Base-by-base conservation (phyloP, 2,113 vertebrate species). In the Grammomys dolichurus region DNA sequence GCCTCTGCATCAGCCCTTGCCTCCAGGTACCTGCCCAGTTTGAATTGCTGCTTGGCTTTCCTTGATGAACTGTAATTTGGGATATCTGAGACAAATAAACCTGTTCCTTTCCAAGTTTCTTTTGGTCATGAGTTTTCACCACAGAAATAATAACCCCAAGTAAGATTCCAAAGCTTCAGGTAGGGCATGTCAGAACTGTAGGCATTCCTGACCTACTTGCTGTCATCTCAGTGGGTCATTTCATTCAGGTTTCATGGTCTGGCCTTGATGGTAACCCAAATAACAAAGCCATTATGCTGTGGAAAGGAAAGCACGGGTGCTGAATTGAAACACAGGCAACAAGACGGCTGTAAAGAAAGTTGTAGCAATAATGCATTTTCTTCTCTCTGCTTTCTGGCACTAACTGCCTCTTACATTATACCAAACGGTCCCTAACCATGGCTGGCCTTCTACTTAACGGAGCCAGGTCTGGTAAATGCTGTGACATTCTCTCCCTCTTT, bases 351-450 rank as follows among this genome's bases (percentile, higher is more conserved):
- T 69, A 31, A 48, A 76, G 73, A 90, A 93, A 73, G 20, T 54
- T 86, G 67, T 96, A 89, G 92, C 69, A 90, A 88, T 91, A 67
- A 77, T 56, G 26, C 12, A 84, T 92, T 89, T 72, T 78, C 3
- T 95, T 86, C 54, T 58, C 24, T 90, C 51, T 96, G 48, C 56
- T 91, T 94, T 95, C 67, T 97, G 91, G 69, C 26, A 33, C 81
- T 67, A 46, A 81, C 33, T 91, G 7, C 76, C 60, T 91, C 94
- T 96, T 94, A 93, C 75, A 73, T 94, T 90, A 78, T 14, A 90
- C 60, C 82, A 93, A 84, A 95, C 87, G 73, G 77, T 89, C 69
- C 58, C n/a, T 84, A 85, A 72, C 54, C 48, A 54, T 56, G 67
- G 63, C 91, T 89, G 75, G 63, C 69, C 73, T 91, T 89, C 81